Evolutionary conservation across 2,888 invertebrate genomes (phyloP).

Genomic region (Theodoxus fluviatilis): DNA sequence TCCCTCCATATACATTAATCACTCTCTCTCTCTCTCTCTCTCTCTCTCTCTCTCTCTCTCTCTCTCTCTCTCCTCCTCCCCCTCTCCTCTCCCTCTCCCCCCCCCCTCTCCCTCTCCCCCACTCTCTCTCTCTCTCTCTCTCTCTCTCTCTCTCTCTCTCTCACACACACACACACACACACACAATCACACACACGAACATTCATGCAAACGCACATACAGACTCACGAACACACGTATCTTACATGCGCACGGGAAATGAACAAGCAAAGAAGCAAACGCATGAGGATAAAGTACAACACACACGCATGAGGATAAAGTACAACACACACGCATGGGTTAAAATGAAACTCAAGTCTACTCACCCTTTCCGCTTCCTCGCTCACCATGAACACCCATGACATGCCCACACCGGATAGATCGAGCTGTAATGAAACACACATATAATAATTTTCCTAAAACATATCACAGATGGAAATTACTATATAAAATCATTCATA

Average conservation of each 20-base stretch:
- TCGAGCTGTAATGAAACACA: slow-evolving; percentile 64
- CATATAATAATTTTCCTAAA: neutral
- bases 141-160: neutral
- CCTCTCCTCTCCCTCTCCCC: neutral
- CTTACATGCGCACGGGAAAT: no score
- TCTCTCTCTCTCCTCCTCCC: slow-evolving; percentile 9
- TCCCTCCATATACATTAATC: neutral
- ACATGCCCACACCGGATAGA: slow-evolving; percentile 70
- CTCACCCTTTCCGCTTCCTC: neutral
- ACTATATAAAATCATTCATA: neutral
- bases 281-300: no score
- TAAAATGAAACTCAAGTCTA: no score
- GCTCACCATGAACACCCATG: slow-evolving; percentile 46
- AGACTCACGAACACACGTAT: no score
- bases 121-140: slow-evolving; percentile 1
- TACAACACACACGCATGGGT: no score
- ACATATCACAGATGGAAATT: neutral
- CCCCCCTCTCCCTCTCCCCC: neutral
- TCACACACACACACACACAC: neutral
- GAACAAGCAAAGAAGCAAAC: no score
- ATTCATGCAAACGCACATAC: neutral
- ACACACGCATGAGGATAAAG: no score
- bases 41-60: neutral
- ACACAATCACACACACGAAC: neutral
- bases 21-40: slow-evolving; percentile 12